Percentiles rank a stretch among this genome's conserved stretches.
phyloP scores from a whole-genome alignment of 2,797 vertebrate species.

The Sebastes matsubarae region DNA sequence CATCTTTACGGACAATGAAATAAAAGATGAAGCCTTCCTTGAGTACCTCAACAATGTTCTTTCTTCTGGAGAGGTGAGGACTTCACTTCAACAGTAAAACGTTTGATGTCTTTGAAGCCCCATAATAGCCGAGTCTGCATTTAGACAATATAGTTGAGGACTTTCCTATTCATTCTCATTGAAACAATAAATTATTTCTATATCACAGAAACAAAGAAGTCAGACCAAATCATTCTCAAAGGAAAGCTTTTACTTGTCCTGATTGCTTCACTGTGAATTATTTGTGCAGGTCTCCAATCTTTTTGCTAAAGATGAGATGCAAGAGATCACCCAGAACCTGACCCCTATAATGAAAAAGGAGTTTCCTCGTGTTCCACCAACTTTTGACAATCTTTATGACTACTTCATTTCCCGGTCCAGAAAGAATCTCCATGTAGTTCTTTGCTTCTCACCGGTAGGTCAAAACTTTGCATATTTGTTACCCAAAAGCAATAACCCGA shows the following conservation, averaged over 20 bases:
- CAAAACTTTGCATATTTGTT: background rate
- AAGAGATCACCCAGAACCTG: constrained; percentile 86
- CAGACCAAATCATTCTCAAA: background rate
- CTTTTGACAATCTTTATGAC: constrained; percentile 86
- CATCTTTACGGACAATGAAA: constrained; percentile 91
- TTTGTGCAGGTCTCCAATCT: constrained; percentile 87
- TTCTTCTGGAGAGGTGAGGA: constrained; percentile 90
- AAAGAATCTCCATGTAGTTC: constrained; percentile 88
- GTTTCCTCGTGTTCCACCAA: constrained; percentile 80
- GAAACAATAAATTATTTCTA: background rate
- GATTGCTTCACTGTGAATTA: constrained; percentile 4
- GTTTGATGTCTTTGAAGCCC: background rate
- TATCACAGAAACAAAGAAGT: background rate
- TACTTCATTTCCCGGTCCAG: constrained; percentile 88
- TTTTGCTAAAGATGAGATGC: constrained; percentile 89
- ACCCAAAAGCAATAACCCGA: background rate
- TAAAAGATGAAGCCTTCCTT: constrained; percentile 91
- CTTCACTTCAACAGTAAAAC: background rate
- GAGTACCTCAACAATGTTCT: constrained; percentile 92
- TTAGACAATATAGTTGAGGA: background rate
- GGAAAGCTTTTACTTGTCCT: background rate
- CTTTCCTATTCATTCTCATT: background rate
- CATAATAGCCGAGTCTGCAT: background rate
- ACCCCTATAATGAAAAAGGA: constrained; percentile 85
- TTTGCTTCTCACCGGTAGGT: constrained; percentile 89